Evolutionary conservation across 2,113 vertebrate species (phyloP).

Genomic region (Brachyhypopomus gauderio): DNA sequence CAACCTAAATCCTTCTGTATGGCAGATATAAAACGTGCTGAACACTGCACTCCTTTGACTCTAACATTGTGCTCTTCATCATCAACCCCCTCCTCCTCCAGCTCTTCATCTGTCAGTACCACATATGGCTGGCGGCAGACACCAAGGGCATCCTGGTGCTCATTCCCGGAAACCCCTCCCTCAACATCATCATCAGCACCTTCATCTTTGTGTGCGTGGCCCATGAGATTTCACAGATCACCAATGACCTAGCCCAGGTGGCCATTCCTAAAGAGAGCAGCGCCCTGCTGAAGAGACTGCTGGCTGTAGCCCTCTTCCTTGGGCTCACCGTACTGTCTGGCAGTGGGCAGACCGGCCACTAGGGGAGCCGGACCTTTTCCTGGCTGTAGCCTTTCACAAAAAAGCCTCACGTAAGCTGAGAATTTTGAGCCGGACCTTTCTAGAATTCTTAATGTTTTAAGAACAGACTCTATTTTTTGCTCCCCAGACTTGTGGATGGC

Average conservation of each 20-base stretch:
- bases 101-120: slow-evolving; percentile 99
- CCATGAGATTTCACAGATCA: slow-evolving; percentile 96
- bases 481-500: background rate
- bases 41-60: no score
- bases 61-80: background rate
- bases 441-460: background rate
- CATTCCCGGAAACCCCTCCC: slow-evolving; percentile 89
- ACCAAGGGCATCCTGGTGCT: slow-evolving; percentile 95
- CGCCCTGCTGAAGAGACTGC: slow-evolving; percentile 84
- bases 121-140: slow-evolving; percentile 97
- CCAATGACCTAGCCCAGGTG: slow-evolving; percentile 92
- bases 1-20: background rate
- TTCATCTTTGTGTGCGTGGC: slow-evolving; percentile 98
- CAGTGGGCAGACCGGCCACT: slow-evolving; percentile 46
- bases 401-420: background rate
- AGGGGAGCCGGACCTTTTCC: slow-evolving; percentile 29
- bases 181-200: slow-evolving; percentile 93
- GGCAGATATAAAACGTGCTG: background rate
- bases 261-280: slow-evolving; percentile 91
- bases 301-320: slow-evolving; percentile 74
- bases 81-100: slow-evolving; percentile 61
- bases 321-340: slow-evolving; percentile 76
- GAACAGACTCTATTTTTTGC: background rate
- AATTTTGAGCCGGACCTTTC: background rate
- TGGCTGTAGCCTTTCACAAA: background rate